Percentiles rank a stretch among this genome's conserved stretches.
Conservation (phyloP, 1,140 invertebrate species). For the Colletes latitarsis region DNA sequence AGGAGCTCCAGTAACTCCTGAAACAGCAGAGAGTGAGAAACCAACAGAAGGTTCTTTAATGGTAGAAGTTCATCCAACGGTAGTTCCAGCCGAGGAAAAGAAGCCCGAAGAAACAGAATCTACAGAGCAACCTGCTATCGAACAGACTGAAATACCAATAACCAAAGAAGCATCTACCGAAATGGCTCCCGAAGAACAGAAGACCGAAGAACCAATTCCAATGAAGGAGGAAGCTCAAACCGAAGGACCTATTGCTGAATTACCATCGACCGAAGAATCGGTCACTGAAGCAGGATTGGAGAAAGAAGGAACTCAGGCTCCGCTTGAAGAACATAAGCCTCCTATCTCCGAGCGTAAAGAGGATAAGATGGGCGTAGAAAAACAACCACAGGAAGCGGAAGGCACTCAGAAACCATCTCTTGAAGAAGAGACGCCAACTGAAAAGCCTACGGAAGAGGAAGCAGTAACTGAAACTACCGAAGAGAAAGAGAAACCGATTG, state of each 20-base stretch:
- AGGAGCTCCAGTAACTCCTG: background rate
- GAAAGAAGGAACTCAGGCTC: slow-evolving; percentile 1
- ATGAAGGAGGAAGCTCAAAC: slow-evolving; percentile 14
- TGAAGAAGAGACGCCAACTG: slow-evolving; percentile 53
- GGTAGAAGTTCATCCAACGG: slow-evolving; percentile 2
- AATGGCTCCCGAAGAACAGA: slow-evolving; percentile 29
- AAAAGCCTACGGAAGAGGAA: slow-evolving; percentile 38
- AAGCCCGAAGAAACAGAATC: slow-evolving; percentile 15
- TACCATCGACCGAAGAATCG: background rate
- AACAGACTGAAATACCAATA: slow-evolving; percentile 50
- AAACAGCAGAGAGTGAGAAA: background rate
- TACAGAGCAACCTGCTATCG: slow-evolving; percentile 6
- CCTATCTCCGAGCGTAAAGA: slow-evolving; percentile 34
- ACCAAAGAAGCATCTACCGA: slow-evolving; percentile 42
- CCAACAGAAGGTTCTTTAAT: background rate
- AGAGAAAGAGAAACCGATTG: slow-evolving; percentile 31
- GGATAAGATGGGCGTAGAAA: slow-evolving; percentile 17
- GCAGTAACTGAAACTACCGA: slow-evolving; percentile 44
- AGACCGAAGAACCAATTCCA: background rate
- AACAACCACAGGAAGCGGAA: slow-evolving; percentile 30
- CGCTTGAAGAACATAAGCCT: background rate
- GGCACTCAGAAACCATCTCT: slow-evolving; percentile 36
- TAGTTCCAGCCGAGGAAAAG: background rate
- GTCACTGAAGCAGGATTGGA: background rate
- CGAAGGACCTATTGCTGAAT: background rate